phyloP scores from a whole-genome alignment of 2,888 invertebrate species.

The Pristionchus arcanus region DNA sequence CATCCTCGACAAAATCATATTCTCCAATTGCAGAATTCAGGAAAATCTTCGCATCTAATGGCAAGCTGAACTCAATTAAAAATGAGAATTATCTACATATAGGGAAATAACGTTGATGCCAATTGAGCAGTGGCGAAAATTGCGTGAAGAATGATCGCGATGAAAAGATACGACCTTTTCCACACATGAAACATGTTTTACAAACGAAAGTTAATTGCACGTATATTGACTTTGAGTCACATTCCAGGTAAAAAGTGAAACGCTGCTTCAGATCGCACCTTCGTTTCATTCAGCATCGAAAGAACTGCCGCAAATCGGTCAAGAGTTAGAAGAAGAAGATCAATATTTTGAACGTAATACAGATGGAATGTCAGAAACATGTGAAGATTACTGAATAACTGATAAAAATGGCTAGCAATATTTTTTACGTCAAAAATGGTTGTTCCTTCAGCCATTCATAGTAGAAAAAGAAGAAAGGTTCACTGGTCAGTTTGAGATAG shows the following conservation, averaged over 20 bases:
- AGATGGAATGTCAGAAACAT: background rate
- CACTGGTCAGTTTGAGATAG: background rate
- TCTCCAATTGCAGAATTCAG: background rate
- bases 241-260: too few relatives aligned
- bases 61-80: background rate
- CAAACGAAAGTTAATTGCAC: background rate
- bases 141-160: background rate
- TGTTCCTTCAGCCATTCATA: background rate
- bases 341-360: conserved; percentile 3
- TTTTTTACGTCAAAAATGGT: background rate
- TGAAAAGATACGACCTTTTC: background rate
- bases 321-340: background rate
- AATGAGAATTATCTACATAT: background rate
- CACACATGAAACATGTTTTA: background rate
- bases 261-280: background rate
- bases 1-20: background rate
- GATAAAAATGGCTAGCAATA: background rate
- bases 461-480: background rate
- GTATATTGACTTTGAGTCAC: too few relatives aligned
- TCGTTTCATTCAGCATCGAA: background rate
- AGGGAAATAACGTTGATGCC: background rate
- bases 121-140: background rate
- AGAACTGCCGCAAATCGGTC: background rate
- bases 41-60: background rate
- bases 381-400: background rate